Conservation (phyloP, 2,888 invertebrate species). For the Fragum whitleyi region DNA sequence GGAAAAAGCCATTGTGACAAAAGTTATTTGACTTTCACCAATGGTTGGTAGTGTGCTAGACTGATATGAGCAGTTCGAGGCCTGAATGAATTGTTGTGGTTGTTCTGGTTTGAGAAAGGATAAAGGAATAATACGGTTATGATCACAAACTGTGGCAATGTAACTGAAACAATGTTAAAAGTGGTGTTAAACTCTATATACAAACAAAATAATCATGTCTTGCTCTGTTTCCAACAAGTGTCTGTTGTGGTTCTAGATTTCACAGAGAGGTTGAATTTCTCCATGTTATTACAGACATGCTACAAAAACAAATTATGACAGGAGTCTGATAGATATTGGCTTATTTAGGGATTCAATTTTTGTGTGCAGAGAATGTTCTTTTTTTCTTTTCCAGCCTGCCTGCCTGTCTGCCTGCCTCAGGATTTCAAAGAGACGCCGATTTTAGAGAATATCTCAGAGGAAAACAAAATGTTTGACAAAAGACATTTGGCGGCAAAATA, state of each 20-base stretch:
- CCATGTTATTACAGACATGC: constrained; percentile 1
- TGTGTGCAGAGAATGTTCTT: neutral
- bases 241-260: neutral
- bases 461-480: constrained; percentile 4
- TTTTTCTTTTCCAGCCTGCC: neutral
- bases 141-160: too few species aligned
- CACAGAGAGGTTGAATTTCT: neutral
- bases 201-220: too few species aligned
- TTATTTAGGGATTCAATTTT: constrained; percentile 2
- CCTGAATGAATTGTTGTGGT: too few species aligned
- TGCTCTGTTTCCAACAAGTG: neutral
- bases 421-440: constrained; percentile 1
- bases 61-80: too few species aligned
- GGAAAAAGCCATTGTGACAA: too few species aligned
- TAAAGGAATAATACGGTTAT: too few species aligned
- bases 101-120: too few species aligned
- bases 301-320: constrained; percentile 4
- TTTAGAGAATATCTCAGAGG: neutral
- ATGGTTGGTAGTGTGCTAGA: too few species aligned
- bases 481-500: neutral
- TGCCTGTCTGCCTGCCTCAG: neutral
- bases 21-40: too few species aligned
- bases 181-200: too few species aligned
- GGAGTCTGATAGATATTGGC: constrained; percentile 4
- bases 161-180: too few species aligned